These are phyloP conservation scores for Melipona beecheii DNA, from an alignment of 2,888 invertebrate species.

Conservation along the genomic window DNA sequence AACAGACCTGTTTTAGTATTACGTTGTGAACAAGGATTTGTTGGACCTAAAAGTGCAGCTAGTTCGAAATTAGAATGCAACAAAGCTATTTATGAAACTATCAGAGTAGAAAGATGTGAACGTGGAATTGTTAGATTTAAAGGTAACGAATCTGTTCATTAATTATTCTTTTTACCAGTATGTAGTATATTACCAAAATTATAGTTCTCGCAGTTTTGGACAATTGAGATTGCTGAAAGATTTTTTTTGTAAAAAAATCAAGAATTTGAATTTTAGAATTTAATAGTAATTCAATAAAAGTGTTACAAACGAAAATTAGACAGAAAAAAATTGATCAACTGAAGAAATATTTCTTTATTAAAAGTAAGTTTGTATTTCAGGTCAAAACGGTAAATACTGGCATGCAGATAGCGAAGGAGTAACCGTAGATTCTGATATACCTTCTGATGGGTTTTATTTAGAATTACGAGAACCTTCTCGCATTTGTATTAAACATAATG, in stretches of 20 bases:
- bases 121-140: constrained; percentile 96
- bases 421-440: constrained; percentile 92
- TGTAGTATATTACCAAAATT: not conserved
- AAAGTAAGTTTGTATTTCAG: constrained; percentile 84
- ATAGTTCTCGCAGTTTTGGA: not conserved
- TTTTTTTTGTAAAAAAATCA: not conserved
- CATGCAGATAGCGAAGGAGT: constrained; percentile 95
- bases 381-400: constrained; percentile 97
- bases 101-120: constrained; percentile 94
- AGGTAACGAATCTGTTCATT: constrained; percentile 86
- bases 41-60: constrained; percentile 92
- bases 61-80: constrained; percentile 96
- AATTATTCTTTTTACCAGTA: not conserved
- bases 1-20: constrained; percentile 97
- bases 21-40: constrained; percentile 98
- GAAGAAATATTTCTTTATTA: not conserved
- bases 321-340: not conserved
- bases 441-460: constrained; percentile 94
- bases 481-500: constrained; percentile 93
- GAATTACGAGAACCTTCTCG: constrained; percentile 97
- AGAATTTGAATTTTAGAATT: not conserved
- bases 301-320: not conserved
- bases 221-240: not conserved
- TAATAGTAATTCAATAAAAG: not conserved
- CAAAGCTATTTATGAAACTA: constrained; percentile 97